Conservation (phyloP, 2,113 vertebrate genomes). For the Thamnophis sirtalis region DNA sequence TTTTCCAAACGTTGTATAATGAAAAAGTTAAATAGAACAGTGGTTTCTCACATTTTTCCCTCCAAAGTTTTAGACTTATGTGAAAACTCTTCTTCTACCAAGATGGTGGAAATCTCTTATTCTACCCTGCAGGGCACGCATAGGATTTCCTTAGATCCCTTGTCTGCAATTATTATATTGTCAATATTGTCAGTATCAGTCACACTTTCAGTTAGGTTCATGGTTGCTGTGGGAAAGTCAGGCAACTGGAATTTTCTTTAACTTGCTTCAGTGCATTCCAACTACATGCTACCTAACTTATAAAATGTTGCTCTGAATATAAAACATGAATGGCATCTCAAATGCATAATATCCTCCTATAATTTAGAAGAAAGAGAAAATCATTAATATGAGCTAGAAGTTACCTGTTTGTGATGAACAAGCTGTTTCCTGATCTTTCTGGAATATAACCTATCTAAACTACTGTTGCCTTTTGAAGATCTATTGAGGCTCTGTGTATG, state of each 20-base stretch:
- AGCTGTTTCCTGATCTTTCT: conserved; percentile 98
- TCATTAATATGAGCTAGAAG: conserved; percentile 43
- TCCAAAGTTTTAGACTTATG: conserved; percentile 1
- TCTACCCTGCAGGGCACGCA: conserved; percentile 6
- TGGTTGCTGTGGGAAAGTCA: conserved; percentile 17
- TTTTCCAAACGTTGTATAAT: background rate
- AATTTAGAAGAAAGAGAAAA: conserved; percentile 2
- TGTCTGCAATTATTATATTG: conserved; percentile 38
- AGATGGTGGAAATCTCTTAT: conserved; percentile 3
- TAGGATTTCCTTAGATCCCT: conserved; percentile 27
- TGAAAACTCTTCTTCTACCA: background rate
- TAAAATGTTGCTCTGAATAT: background rate
- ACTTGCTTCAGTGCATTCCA: background rate
- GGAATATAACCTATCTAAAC: conserved; percentile 92
- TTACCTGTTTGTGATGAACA: conserved; percentile 99
- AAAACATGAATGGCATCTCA: background rate
- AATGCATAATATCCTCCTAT: background rate
- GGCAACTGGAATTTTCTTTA: conserved; percentile 32
- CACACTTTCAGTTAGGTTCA: conserved; percentile 27
- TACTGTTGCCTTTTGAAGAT: conserved; percentile 92
- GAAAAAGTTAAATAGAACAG: background rate
- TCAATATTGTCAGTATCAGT: conserved; percentile 24
- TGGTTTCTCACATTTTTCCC: background rate
- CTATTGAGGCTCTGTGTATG: conserved; percentile 89
- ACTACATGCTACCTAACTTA: background rate